These are phyloP conservation scores for Azemiops feae DNA, from an alignment of 2,113 vertebrate genomes.

Conservation along the genomic window DNA sequence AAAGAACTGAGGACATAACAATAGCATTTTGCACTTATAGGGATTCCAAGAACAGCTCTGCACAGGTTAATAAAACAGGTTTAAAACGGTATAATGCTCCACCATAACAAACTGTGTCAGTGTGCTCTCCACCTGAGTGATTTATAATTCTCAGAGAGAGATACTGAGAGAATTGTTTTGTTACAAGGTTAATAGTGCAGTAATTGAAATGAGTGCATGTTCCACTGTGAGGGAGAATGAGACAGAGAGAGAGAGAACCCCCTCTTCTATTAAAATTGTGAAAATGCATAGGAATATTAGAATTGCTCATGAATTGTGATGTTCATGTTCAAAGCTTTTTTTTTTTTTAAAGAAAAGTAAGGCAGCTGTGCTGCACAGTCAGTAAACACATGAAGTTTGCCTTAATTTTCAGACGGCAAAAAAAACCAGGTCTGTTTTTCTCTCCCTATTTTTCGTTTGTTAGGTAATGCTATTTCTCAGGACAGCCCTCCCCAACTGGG, in stretches of 20 bases:
- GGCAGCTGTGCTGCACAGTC: conserved; percentile 15
- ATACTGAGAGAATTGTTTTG: not conserved
- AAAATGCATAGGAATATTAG: not conserved
- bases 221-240: accelerated
- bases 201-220: not conserved
- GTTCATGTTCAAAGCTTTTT: not conserved
- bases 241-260: not conserved
- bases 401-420: not conserved
- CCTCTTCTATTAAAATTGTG: not conserved
- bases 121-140: not conserved
- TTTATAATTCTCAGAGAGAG: not conserved
- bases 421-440: not conserved
- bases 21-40: not conserved
- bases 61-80: not conserved
- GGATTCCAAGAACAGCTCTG: not conserved
- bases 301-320: not conserved
- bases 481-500: not conserved
- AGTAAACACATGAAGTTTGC: conserved; percentile 23
- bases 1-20: not conserved
- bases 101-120: accelerated
- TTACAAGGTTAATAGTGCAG: not conserved
- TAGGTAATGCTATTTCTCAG: not conserved
- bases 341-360: not conserved
- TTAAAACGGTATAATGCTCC: not conserved
- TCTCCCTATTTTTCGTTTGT: not conserved